Evolutionary conservation across 92 coral and sea anemone species (phyloP).

Genomic region (Palythoa caribaeorum): DNA sequence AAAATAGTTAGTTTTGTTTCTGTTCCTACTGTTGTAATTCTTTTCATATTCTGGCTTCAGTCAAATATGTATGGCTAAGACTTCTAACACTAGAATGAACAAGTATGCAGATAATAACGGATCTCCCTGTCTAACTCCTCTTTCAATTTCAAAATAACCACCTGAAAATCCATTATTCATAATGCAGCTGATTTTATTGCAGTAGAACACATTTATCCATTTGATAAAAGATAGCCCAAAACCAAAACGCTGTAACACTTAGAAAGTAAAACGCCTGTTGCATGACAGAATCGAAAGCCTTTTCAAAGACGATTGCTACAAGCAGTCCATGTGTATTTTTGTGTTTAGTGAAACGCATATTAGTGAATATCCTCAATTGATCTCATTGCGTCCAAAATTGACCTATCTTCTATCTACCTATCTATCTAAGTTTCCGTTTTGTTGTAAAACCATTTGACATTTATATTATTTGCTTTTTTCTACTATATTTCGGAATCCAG

Average conservation of each 20-base stretch:
- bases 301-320: too few species aligned
- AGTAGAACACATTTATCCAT: background rate
- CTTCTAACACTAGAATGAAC: background rate
- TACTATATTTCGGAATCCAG: too few species aligned
- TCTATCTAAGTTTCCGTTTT: too few species aligned
- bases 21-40: background rate
- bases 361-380: conserved; percentile 12
- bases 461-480: too few species aligned
- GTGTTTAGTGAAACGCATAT: conserved; percentile 18
- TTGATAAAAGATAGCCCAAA: background rate
- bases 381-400: conserved; percentile 31
- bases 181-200: background rate
- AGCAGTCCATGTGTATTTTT: background rate
- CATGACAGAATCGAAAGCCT: background rate
- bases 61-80: background rate
- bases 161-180: background rate
- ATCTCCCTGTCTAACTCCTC: conserved; percentile 38
- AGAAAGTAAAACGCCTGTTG: background rate
- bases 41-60: conserved; percentile 12
- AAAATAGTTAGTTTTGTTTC: conserved; percentile 27
- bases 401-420: conserved; percentile 15
- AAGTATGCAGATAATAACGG: background rate
- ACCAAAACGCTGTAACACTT: background rate
- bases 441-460: too few species aligned
- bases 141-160: conserved; percentile 10